A percentile compares a stretch with the other conserved stretches of the same genome.
Conservation (phyloP, 2,888 invertebrate species). For the Hipparchia sbordonii region DNA sequence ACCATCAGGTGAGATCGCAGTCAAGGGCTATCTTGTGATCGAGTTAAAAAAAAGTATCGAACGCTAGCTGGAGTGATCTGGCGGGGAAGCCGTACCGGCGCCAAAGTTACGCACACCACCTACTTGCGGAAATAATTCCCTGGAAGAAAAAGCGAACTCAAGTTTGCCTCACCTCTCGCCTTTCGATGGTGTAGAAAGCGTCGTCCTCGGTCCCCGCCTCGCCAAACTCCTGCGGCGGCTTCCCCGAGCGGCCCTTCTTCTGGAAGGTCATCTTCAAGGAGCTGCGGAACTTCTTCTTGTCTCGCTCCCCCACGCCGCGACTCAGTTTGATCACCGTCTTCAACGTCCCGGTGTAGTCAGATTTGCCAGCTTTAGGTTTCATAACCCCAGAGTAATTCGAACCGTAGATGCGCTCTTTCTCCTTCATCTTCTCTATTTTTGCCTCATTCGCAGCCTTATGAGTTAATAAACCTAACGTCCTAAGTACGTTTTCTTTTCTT, state of each 20-base stretch:
- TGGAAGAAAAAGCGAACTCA: too few relatives aligned
- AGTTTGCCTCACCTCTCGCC: constrained; percentile 76
- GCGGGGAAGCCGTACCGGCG: too few relatives aligned
- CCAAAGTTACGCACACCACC: too few relatives aligned
- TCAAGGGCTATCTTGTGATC: too few relatives aligned
- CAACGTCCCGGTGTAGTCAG: constrained; percentile 89
- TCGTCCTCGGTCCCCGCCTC: constrained; percentile 65
- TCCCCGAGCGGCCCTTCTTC: constrained; percentile 85
- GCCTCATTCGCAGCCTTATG: constrained; percentile 88
- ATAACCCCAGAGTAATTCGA: constrained; percentile 53
- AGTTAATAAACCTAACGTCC: constrained; percentile 89
- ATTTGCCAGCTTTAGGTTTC: constrained; percentile 61
- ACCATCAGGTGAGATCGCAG: too few relatives aligned
- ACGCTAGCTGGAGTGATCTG: too few relatives aligned
- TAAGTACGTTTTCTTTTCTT: constrained; percentile 88
- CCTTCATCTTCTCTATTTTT: constrained; percentile 81
- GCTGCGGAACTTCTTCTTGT: constrained; percentile 86
- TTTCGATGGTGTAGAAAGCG: constrained; percentile 87
- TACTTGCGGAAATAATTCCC: too few relatives aligned
- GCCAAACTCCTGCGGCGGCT: constrained; percentile 72
- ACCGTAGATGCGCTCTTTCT: constrained; percentile 69
- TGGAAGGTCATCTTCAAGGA: constrained; percentile 91
- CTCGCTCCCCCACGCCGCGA: constrained; percentile 72
- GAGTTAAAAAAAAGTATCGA: too few relatives aligned
- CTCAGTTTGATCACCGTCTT: constrained; percentile 93